phyloP scores from a whole-genome alignment of 1,140 invertebrate species.

The Drosophila sturtevanti region DNA sequence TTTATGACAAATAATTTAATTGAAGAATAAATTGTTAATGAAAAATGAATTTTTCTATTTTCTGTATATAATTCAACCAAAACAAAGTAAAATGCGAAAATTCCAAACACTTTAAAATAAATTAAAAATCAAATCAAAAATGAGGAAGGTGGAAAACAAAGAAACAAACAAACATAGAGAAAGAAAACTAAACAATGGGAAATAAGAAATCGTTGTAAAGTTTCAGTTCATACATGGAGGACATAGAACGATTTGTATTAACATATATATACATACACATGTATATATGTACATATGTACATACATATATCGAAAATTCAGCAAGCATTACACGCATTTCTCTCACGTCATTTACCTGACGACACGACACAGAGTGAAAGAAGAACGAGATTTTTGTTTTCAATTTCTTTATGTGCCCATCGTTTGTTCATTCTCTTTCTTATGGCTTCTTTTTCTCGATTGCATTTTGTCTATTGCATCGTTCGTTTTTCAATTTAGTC shows the following conservation, averaged over 20 bases:
- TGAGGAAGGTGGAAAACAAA: neutral
- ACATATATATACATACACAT: neutral
- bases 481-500: constrained; percentile 59
- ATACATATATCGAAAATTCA: constrained; percentile 6
- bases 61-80: neutral
- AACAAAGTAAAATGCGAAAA: constrained; percentile 17
- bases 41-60: constrained; percentile 21
- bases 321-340: constrained; percentile 55
- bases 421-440: neutral
- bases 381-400: neutral
- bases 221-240: too few species aligned
- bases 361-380: constrained; percentile 28
- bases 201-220: constrained; percentile 9
- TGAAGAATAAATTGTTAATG: constrained; percentile 43
- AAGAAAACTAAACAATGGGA: neutral
- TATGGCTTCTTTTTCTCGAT: neutral
- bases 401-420: constrained; percentile 13
- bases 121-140: neutral
- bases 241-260: neutral
- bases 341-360: constrained; percentile 57
- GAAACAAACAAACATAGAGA: neutral
- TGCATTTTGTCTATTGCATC: neutral
- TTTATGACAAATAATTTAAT: constrained; percentile 46
- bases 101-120: constrained; percentile 45
- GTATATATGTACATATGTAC: neutral